Evolutionary conservation across 1,140 invertebrate genomes (phyloP).

Genomic region (Apolygus lucorum): DNA sequence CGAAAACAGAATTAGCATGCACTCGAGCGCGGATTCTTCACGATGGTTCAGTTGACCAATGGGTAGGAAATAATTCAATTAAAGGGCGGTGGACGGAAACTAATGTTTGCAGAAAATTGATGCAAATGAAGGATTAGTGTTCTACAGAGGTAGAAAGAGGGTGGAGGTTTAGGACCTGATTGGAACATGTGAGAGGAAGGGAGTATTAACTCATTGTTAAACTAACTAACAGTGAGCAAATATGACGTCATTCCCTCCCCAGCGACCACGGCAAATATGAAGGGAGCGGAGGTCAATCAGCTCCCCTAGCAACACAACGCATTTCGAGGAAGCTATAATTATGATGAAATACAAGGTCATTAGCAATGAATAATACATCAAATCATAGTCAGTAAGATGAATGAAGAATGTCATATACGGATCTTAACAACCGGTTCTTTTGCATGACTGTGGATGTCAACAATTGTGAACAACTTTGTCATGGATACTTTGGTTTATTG

Average conservation of each 20-base stretch:
- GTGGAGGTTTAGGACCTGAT: not conserved
- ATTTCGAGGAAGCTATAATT: not conserved
- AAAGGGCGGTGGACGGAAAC: constrained; percentile 5
- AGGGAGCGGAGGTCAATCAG: too few relatives aligned
- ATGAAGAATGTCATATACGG: not conserved
- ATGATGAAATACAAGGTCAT: not conserved
- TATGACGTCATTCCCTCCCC: not conserved
- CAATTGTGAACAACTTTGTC: too few relatives aligned
- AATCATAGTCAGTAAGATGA: not conserved
- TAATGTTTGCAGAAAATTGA: constrained; percentile 13
- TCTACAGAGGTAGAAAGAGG: not conserved
- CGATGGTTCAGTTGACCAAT: not conserved
- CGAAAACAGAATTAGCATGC: too few relatives aligned
- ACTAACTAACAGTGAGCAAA: not conserved
- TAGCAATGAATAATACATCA: not conserved
- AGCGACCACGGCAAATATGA: too few relatives aligned
- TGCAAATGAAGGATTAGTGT: not conserved
- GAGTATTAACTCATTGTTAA: not conserved
- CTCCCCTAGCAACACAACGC: too few relatives aligned
- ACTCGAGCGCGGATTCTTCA: not conserved
- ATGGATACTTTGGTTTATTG: too few relatives aligned
- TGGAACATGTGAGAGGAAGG: not conserved
- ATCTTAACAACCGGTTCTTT: not conserved
- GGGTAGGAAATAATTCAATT: constrained; percentile 2
- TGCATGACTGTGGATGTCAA: too few relatives aligned